Evolutionary conservation across 2,888 invertebrate species (phyloP), one percentile per base, ranked within the genome.

Genomic region (Xestia xanthographa): DNA sequence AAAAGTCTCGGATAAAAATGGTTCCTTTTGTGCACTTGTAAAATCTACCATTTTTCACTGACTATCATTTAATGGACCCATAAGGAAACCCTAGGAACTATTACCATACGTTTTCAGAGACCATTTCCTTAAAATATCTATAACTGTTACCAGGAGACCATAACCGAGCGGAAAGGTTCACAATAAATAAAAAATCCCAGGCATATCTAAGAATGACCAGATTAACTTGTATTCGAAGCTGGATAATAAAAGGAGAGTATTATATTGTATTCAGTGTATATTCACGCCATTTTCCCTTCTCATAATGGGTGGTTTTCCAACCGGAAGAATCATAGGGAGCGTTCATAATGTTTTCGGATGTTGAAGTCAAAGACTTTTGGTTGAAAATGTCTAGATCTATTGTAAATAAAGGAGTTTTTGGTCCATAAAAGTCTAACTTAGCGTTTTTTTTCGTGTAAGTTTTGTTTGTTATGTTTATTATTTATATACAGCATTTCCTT

Each of bases 121-220:
- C n/a, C 5, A 72, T 68, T 81, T 79, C 81, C 84, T 56, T 50
- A 26, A 41, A 34, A 68, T 56, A 62, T 62, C 56, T 48, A 11
- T 62, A 79, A 62, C 34, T 22, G 48, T 26, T 53, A 60, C 53
- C 22, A 26, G 29, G 43, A 70, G 38, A 50, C 26, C 56, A 65
- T 60, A 72, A 60, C 58, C 26, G 45, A 1, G 69, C 34, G 80
- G 66, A 84, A 80, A 70, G 56, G 66, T 56, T 67, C 22, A 84
- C 66, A 84, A 80, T 84, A 82, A 84, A 82, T 84, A 82, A 80
- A 22, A 80, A 70, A 62, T 60, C 79, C 69, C 53, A 62, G 45
- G 22, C 79, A 72, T 58, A 50, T 60, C 45, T 65, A 48, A 84
- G 41, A 72, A 69, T 62, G 72, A 34, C 66, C 66, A 58, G 69